Base-by-base conservation (phyloP, 2,888 invertebrate genomes). In the Acleris literana region DNA sequence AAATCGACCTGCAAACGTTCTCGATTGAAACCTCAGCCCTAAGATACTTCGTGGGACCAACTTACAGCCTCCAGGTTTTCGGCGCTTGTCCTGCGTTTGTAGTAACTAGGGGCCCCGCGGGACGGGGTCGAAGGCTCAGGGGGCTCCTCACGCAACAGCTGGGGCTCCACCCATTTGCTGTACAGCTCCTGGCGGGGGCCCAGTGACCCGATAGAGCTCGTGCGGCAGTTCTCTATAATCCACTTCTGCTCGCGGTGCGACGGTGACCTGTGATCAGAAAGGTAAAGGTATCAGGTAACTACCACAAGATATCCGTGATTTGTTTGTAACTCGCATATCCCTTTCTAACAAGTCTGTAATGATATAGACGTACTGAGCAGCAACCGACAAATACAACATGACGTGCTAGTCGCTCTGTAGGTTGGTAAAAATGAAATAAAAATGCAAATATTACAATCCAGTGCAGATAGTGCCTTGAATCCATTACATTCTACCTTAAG, bases 161-260 rank as follows among this genome's bases (percentile, higher is more conserved):
- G 25, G 0, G 86, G 85, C 51, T 77, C 72, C 4, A 73, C 70
- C 93, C 93, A 94, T 68, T 90, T 78, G 74, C 94, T 93, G 74
- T 93, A 94, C 9, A 95, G 76, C 16, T 93, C 87, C 1, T 82
- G 82, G 0, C 87, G 85, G 64, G 94, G 93, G 0, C 95, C 95
- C 0, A 93, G 82, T 9, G 93, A 88, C 62, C 88, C 84, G 49
- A 94, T 93, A 76, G 94, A 94, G 39, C 90, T 93, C 53, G 92
- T 93, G 44, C 95, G 93, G 77, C 96, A 96, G 72, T 94, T 93
- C 7, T 90, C 86, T 39, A 92, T 74, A 68, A 96, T 96, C 96
- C 96, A 96, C 66, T 91, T 84, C 72, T 94, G 94, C 74, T 95
- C 95, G 6, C 80, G 82, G 11, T 85, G 76, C 55, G 83, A 87